These are phyloP conservation scores for Holacanthus passer DNA, from an alignment of 2,113 vertebrate genomes.

Conservation along the genomic window DNA sequence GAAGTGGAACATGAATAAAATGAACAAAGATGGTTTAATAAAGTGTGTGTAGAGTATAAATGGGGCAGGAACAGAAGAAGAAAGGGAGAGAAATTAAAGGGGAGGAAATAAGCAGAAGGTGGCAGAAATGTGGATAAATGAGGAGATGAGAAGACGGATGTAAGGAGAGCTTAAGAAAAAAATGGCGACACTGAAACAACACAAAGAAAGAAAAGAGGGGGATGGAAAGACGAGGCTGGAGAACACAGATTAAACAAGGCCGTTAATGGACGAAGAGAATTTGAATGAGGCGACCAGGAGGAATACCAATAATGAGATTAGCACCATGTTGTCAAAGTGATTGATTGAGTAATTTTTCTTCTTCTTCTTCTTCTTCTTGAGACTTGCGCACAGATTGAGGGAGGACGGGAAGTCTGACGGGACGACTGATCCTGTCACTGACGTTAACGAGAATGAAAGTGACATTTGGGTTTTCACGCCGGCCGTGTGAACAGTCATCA, in stretches of 20 bases:
- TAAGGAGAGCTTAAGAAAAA: neutral
- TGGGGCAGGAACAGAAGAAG: neutral
- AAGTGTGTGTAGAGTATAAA: neutral
- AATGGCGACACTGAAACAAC: neutral
- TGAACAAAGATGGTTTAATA: neutral
- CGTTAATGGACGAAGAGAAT: constrained; percentile 22
- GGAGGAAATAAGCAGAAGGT: neutral
- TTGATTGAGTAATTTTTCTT: constrained; percentile 13
- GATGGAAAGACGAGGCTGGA: neutral
- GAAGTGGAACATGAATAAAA: constrained; percentile 18
- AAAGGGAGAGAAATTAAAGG: neutral
- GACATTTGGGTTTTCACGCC: constrained; percentile 55
- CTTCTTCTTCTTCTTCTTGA: neutral
- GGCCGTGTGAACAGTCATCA: constrained; percentile 4
- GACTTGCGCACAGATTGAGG: constrained; percentile 1
- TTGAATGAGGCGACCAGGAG: constrained; percentile 1
- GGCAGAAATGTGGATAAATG: constrained; percentile 1
- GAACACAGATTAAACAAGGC: constrained; percentile 25
- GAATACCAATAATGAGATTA: constrained; percentile 48
- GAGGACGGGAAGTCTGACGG: constrained; percentile 29
- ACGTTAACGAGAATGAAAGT: constrained; percentile 35
- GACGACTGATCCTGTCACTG: constrained; percentile 34
- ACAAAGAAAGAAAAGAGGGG: neutral
- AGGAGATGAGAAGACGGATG: constrained; percentile 2
- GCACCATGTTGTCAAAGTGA: constrained; percentile 16